phyloP scores from a whole-genome alignment of 2,797 vertebrate species.

The Pterois miles region DNA sequence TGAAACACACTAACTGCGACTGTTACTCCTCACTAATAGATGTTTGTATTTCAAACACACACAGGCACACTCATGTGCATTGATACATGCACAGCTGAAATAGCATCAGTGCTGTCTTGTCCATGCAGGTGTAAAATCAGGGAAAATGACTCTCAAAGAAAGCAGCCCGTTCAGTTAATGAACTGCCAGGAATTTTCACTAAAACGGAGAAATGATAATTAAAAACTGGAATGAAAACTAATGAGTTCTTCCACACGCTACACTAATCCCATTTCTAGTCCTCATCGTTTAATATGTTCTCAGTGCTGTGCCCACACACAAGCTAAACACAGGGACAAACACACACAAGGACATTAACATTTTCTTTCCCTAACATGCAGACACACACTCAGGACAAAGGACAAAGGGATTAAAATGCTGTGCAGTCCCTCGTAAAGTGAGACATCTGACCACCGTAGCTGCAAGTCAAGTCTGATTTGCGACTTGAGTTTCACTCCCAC shows the following conservation, averaged over 20 bases:
- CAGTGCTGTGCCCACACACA: neutral
- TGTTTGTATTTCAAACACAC: no score
- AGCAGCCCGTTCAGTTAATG: neutral
- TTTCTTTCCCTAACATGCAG: no score
- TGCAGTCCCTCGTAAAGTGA: no score
- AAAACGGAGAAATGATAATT: conserved; percentile 15
- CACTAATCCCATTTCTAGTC: neutral
- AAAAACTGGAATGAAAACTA: conserved; percentile 18
- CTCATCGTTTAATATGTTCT: neutral
- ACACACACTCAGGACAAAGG: no score
- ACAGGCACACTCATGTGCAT: neutral
- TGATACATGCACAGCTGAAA: neutral
- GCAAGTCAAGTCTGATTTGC: neutral
- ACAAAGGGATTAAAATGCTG: no score
- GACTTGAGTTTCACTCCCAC: neutral
- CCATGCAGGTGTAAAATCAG: neutral
- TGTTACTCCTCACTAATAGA: neutral
- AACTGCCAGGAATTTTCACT: neutral
- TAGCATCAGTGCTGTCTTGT: neutral
- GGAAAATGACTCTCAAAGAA: neutral
- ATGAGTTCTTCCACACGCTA: conserved; percentile 1
- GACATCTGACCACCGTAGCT: no score
- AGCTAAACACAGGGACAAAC: no score
- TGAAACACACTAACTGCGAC: neutral
- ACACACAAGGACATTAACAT: no score